A percentile compares a stretch with the other conserved stretches of the same genome.
Evolutionary conservation across 2,113 vertebrate species (phyloP).

Genomic region (Aphyosemion australe): DNA sequence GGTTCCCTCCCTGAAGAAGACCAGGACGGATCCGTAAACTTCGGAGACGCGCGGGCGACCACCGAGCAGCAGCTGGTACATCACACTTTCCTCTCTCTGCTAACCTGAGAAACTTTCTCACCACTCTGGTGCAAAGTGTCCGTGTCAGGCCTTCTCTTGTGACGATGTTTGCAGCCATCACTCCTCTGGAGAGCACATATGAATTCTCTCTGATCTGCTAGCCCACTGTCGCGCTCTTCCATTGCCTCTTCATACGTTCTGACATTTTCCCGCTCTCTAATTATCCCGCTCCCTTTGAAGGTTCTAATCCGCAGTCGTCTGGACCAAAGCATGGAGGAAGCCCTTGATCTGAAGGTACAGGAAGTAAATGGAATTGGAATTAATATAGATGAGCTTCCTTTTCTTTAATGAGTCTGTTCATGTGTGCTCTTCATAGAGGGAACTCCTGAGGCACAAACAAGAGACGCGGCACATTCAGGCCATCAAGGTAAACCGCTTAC

Average conservation of each 20-base stretch:
- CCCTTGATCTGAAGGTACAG: conserved; percentile 92
- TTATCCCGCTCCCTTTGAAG: conserved; percentile 74
- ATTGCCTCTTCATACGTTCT: conserved; percentile 40
- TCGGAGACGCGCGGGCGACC: conserved; percentile 84
- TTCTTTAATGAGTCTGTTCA: conserved; percentile 32
- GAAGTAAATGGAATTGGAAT: conserved; percentile 57
- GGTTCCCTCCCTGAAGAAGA: conserved; percentile 95
- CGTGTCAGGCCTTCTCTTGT: conserved; percentile 48
- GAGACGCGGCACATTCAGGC: conserved; percentile 94
- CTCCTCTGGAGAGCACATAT: conserved; percentile 31
- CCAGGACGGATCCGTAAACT: conserved; percentile 85
- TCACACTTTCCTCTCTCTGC: conserved; percentile 30
- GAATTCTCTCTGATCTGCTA: conserved; percentile 62
- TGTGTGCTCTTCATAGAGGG: conserved; percentile 81
- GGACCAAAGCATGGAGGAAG: conserved; percentile 93
- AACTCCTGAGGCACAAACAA: conserved; percentile 92
- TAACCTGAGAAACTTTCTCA: conserved; percentile 38
- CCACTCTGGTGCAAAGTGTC: conserved; percentile 40
- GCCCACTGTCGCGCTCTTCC: conserved; percentile 33
- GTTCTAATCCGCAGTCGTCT: conserved; percentile 91
- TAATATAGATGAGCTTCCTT: conserved; percentile 34
- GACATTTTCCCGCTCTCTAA: conserved; percentile 60
- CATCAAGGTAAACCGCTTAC: conserved; percentile 87
- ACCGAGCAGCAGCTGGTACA: conserved; percentile 92
- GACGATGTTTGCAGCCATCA: conserved; percentile 44